Evolutionary conservation across 2,888 invertebrate species (phyloP).

Genomic region (Diarsia dahlii): DNA sequence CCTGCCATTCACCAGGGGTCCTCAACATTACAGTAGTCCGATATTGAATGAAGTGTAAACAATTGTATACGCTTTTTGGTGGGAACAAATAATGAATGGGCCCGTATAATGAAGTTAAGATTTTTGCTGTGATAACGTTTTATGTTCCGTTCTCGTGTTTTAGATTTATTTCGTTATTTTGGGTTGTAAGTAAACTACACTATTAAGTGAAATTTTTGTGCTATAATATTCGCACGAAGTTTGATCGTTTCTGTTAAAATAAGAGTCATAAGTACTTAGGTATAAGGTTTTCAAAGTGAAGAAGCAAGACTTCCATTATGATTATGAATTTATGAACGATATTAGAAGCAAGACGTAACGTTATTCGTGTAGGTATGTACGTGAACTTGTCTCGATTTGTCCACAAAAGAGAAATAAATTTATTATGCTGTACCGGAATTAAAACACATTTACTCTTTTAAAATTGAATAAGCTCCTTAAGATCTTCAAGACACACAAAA

Average conservation of each 20-base stretch:
- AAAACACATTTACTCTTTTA: not conserved
- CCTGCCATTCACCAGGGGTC: slow-evolving; percentile 27
- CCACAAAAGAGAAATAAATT: not conserved
- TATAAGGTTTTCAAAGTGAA: too few species aligned
- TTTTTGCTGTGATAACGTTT: slow-evolving; percentile 47
- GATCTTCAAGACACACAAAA: not conserved
- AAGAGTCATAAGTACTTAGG: not conserved
- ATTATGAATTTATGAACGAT: too few species aligned
- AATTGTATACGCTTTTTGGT: slow-evolving; percentile 44
- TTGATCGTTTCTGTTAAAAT: not conserved
- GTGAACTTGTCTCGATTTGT: not conserved
- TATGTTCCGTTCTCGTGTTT: slow-evolving; percentile 20
- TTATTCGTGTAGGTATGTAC: not conserved
- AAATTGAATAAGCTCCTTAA: not conserved
- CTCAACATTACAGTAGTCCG: slow-evolving; percentile 31
- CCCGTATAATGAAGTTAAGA: slow-evolving; percentile 42
- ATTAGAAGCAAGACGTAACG: not conserved
- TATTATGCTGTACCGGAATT: not conserved
- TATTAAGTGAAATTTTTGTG: not conserved
- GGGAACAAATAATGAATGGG: slow-evolving; percentile 51
- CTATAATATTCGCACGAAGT: not conserved
- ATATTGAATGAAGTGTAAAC: slow-evolving; percentile 60
- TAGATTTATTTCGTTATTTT: slow-evolving; percentile 4
- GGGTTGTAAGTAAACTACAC: not conserved
- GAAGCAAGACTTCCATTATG: too few species aligned